Conservation (phyloP, 2,113 vertebrate species). For the Sphaerodactylus townsendi region DNA sequence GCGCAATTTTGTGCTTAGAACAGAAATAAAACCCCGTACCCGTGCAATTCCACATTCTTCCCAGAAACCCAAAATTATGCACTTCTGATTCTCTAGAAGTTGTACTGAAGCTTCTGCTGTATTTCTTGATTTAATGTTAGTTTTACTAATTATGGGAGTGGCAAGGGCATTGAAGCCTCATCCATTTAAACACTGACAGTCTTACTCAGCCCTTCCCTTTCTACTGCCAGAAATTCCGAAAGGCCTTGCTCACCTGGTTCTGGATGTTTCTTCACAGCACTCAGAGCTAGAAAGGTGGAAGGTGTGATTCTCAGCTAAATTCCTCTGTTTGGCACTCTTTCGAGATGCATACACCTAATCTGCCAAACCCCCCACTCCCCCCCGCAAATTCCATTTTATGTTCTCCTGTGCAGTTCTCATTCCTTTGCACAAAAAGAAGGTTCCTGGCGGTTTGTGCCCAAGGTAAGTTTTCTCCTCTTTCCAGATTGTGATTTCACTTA, state of each 20-base stretch:
- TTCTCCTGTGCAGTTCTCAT: neutral
- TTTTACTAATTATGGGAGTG: too few species aligned
- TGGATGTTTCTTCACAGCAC: neutral
- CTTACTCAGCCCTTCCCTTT: neutral
- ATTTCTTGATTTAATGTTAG: too few species aligned
- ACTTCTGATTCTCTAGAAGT: too few species aligned
- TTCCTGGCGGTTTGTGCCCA: neutral
- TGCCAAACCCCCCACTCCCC: too few species aligned
- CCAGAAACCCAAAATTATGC: too few species aligned
- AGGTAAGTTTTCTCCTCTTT: neutral
- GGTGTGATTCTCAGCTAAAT: too few species aligned
- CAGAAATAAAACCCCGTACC: too few species aligned
- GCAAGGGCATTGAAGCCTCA: neutral
- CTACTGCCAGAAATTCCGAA: neutral
- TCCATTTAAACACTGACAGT: neutral
- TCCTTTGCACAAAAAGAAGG: neutral
- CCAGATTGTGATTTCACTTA: fast-evolving
- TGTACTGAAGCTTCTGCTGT: too few species aligned
- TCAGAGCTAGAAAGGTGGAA: neutral
- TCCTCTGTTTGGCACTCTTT: too few species aligned
- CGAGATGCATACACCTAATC: too few species aligned
- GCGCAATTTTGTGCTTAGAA: too few species aligned
- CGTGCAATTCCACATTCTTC: too few species aligned
- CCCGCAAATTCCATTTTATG: neutral
- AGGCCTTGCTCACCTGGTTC: neutral